Evolutionary conservation across 2,888 invertebrate genomes (phyloP), one percentile per base, ranked within the genome.

Genomic region (Zaprionus obscuricornis): DNA sequence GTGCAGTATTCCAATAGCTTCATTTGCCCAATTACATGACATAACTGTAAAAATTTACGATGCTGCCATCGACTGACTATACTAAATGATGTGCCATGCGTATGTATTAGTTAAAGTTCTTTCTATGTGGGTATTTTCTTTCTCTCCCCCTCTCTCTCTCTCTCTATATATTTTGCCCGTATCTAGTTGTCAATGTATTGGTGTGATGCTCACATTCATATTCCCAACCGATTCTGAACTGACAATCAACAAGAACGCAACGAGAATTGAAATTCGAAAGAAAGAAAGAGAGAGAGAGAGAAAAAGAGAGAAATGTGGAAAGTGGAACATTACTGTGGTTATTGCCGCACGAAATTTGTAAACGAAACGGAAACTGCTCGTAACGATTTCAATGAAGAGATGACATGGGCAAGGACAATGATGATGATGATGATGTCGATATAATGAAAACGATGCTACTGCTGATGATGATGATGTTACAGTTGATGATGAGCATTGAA

Each of bases 371-470:
- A 84, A 84, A 82, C 74, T 75, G 59, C 52, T 78, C 85, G 71
- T 82, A 82, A 82, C 79, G 85, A 75, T 78, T 70, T 85, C 70
- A 70, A 78, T 78, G 84, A 70, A 83, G 81, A 65, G 76, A 63
- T 73, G 72, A 79, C 79, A 71, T 75, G 83, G 57, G 36, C 72
- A 52, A 63, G 68, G 75, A 62, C 77, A 60, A 34, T 43, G 50
- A 24, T 39, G 42, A 45, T 39, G 49, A 24, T 49, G 39, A 36
- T 54, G 51, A 42, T 52, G 18, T 17, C 36, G 33, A 27, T 37
- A 3, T n/a, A 45, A 17, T 62, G 46, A 47, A 29, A 33, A 36
- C 29, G 47, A 31, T 47, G 47, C 39, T 18, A 11, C 7, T 49
- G 46, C 16, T 24, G 43, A 27, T 20, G 46, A 20, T 47, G 51